Evolutionary conservation across 1,140 invertebrate genomes (phyloP), one percentile per base, ranked within the genome.

Genomic region (Aphelenchoides besseyi): DNA sequence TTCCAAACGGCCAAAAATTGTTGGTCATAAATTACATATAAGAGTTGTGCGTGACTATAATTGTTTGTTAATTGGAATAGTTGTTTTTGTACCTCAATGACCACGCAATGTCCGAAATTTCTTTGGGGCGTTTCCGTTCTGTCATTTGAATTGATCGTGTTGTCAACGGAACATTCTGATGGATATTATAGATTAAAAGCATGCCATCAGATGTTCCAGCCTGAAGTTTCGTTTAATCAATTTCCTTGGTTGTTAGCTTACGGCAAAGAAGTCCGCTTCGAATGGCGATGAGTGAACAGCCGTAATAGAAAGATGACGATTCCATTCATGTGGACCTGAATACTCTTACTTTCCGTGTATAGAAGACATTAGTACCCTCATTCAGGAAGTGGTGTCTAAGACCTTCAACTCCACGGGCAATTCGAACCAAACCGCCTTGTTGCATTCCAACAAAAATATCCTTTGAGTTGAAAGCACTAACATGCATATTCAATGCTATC

Each of bases 11-110:
- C 55, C 5, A 59, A 33, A 18, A 59, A 59, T 12, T 33, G 5
- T 28, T 5, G 18, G 23, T 59, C 55, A 33, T 59, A 59, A 23
- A 59, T 5, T 33, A 18, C 55, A 33, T 59, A 59, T 23, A 59
- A 12, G 26, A 59, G 5, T 18, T 59, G 55, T 5, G 5, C 18
- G 32, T 59, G 55, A 23, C 55, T 59, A 23, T 8, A 59, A 33
- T 8, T 28, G n/a, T n/a, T n/a, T n/a, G n/a, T n/a, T n/a, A n/a
- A n/a, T n/a, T n/a, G n/a, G n/a, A n/a, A n/a, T n/a, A n/a, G n/a
- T n/a, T n/a, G n/a, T n/a, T n/a, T n/a, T n/a, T n/a, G n/a, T 59
- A 18, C 55, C 55, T 59, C 18, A 8, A 23, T 33, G 55, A 59
- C 55, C 55, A 59, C 12, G 18, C 55, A 33, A 59, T 5, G 16